phyloP scores from a whole-genome alignment of 2,888 invertebrate species.

The Aquatica leii region DNA sequence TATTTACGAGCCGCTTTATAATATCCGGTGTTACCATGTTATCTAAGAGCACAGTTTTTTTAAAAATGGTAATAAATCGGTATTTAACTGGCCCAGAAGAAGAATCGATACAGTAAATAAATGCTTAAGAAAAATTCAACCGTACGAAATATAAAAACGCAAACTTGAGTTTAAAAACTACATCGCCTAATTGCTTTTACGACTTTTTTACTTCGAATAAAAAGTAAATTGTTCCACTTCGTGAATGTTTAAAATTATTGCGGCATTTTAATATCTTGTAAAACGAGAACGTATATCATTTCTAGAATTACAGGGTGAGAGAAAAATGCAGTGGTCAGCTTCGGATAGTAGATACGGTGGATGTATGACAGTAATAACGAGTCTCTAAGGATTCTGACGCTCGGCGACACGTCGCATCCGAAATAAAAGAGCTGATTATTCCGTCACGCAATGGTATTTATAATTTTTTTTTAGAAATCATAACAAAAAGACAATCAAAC shows the following conservation, averaged over 20 bases:
- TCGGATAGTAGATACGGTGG: constrained; percentile 4
- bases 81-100: too few relatives aligned
- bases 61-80: too few relatives aligned
- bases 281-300: constrained; percentile 29
- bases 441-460: constrained; percentile 16
- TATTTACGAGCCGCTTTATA: too few relatives aligned
- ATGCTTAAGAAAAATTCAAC: too few relatives aligned
- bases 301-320: constrained; percentile 22
- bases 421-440: constrained; percentile 26
- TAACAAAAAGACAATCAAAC: not conserved
- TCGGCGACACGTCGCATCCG: constrained; percentile 16
- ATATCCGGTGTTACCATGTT: too few relatives aligned
- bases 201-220: constrained; percentile 33
- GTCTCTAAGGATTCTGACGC: constrained; percentile 17
- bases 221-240: constrained; percentile 36
- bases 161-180: constrained; percentile 40
- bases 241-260: constrained; percentile 35
- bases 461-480: not conserved
- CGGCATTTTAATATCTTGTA: constrained; percentile 29
- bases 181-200: constrained; percentile 41
- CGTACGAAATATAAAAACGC: too few relatives aligned
- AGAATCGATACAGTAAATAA: too few relatives aligned
- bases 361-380: constrained; percentile 18
- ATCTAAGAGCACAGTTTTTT: too few relatives aligned
- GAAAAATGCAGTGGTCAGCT: constrained; percentile 30